These are phyloP conservation scores for Halyomorpha halys DNA, from an alignment of 1,140 invertebrate species.

Conservation along the genomic window DNA sequence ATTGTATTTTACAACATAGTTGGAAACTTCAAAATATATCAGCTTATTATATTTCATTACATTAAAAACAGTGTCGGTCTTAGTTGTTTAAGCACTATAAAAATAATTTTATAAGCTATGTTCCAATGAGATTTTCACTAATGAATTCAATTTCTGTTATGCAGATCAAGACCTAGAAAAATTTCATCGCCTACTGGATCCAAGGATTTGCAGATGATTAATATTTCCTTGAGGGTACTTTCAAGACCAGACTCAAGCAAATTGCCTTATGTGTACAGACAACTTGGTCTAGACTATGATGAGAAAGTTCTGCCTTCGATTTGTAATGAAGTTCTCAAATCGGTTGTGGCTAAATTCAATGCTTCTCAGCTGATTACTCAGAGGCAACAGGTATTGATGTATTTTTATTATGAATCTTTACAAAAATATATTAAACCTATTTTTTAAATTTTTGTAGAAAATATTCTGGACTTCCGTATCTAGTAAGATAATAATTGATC, in stretches of 20 bases:
- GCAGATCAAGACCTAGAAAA: conserved; percentile 77
- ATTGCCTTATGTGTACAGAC: conserved; percentile 81
- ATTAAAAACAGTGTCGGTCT: too few relatives aligned
- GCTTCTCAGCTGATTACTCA: conserved; percentile 98
- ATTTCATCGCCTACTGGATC: conserved; percentile 96
- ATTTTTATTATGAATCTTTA: neutral
- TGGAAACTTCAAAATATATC: too few relatives aligned
- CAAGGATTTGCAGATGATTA: conserved; percentile 99
- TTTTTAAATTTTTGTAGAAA: too few relatives aligned
- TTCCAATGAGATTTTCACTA: neutral
- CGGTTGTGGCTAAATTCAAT: conserved; percentile 99
- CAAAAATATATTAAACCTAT: too few relatives aligned
- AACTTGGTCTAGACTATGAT: conserved; percentile 77
- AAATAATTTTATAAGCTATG: too few relatives aligned
- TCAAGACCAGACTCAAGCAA: conserved; percentile 76
- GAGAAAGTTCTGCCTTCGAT: conserved; percentile 93
- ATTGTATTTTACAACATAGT: too few relatives aligned
- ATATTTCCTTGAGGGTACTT: conserved; percentile 91
- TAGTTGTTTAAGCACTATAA: too few relatives aligned
- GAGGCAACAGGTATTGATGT: conserved; percentile 72
- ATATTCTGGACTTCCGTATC: too few relatives aligned
- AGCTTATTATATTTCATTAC: too few relatives aligned
- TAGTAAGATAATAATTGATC: too few relatives aligned
- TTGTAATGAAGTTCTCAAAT: conserved; percentile 98
- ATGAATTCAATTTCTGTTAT: conserved; percentile 27